These are phyloP conservation scores for Aphelinus atriplicis DNA, from an alignment of 1,140 invertebrate genomes.

Conservation along the genomic window DNA sequence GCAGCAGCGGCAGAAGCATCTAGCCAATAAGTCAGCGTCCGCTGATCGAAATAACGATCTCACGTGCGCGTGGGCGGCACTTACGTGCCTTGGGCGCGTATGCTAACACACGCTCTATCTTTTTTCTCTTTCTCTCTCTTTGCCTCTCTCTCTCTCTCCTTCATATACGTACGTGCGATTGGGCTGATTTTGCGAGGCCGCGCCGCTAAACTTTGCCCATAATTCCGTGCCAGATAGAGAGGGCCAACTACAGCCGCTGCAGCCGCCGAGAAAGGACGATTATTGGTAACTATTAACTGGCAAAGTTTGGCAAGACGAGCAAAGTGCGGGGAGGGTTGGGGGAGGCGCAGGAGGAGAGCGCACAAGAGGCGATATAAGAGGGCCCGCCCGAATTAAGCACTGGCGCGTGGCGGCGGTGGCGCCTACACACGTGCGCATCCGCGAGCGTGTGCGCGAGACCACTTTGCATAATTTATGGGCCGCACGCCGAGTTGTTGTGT, in stretches of 20 bases:
- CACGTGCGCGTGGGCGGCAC: background rate
- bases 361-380: background rate
- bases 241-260: conserved; percentile 37
- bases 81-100: background rate
- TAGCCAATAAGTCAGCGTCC: background rate
- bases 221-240: conserved; percentile 27
- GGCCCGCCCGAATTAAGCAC: conserved; percentile 35
- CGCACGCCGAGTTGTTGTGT: background rate
- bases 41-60: background rate
- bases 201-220: conserved; percentile 35
- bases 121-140: background rate
- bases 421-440: conserved; percentile 1
- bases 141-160: no score
- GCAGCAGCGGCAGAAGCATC: no score
- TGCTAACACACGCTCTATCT: background rate
- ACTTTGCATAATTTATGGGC: conserved; percentile 35
- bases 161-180: conserved; percentile 21
- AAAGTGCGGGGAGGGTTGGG: background rate
- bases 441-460: conserved; percentile 17
- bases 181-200: conserved; percentile 5
- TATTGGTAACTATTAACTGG: conserved; percentile 45
- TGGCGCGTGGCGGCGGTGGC: background rate
- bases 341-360: background rate
- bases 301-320: conserved; percentile 38
- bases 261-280: conserved; percentile 41